Conservation (phyloP, 2,888 invertebrate species). For the Merodon equestris region DNA sequence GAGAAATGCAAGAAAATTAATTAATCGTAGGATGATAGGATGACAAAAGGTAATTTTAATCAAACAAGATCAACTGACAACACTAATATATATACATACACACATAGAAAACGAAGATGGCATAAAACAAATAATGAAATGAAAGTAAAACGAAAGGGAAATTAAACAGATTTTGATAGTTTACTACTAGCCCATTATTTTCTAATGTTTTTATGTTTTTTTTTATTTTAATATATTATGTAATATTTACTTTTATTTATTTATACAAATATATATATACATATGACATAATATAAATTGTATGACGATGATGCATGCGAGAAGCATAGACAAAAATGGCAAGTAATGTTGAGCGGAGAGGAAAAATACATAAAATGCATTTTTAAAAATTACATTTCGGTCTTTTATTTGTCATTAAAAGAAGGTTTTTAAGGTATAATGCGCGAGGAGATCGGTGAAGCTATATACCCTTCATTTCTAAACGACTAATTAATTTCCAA, state of each 20-base stretch:
- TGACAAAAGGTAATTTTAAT: conserved; percentile 44
- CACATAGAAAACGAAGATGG: conserved; percentile 50
- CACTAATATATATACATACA: conserved; percentile 53
- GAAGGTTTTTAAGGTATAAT: no score
- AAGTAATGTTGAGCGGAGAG: conserved; percentile 59
- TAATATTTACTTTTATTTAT: conserved; percentile 68
- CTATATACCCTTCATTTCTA: no score
- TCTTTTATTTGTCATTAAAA: neutral
- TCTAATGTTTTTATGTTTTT: conserved; percentile 65
- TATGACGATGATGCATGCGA: conserved; percentile 51
- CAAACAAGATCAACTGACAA: conserved; percentile 63
- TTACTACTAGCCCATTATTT: conserved; percentile 63
- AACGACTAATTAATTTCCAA: no score
- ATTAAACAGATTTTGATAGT: conserved; percentile 55
- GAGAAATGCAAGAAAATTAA: conserved; percentile 61
- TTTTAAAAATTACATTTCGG: conserved; percentile 54
- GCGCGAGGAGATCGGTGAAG: no score
- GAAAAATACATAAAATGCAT: conserved; percentile 65
- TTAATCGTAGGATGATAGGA: conserved; percentile 26
- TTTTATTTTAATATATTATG: conserved; percentile 60
- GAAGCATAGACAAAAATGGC: conserved; percentile 39
- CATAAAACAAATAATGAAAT: conserved; percentile 29
- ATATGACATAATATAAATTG: conserved; percentile 55
- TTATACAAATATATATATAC: conserved; percentile 63
- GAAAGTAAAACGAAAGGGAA: conserved; percentile 20